Evolutionary conservation across 2,797 vertebrate species (phyloP).

Genomic region (Pyrrhura leucotis): DNA sequence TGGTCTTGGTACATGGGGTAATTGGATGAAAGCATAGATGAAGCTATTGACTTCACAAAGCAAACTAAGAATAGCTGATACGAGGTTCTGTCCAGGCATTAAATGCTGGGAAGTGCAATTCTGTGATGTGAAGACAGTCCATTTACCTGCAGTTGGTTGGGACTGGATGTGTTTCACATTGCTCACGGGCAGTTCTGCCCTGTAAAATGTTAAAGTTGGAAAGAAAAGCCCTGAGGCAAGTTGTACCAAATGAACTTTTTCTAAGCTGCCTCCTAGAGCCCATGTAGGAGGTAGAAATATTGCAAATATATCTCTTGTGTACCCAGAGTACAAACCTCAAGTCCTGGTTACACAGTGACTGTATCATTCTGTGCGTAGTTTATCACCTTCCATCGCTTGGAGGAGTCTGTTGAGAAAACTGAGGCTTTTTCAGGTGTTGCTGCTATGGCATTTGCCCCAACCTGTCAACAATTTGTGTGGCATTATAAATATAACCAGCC

Average conservation of each 20-base stretch:
- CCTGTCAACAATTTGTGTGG: background rate
- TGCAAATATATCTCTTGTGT: background rate
- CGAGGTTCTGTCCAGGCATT: background rate
- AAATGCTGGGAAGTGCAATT: background rate
- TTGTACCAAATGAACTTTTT: background rate
- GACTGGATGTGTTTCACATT: background rate
- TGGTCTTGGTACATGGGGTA: background rate
- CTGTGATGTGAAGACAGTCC: background rate
- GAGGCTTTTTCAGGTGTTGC: constrained; percentile 21
- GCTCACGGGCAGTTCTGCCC: background rate
- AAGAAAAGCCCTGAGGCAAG: background rate
- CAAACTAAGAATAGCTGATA: background rate
- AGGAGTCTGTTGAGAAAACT: background rate
- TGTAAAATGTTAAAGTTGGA: background rate
- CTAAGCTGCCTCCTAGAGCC: background rate
- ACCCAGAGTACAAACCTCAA: background rate
- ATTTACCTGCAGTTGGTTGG: background rate
- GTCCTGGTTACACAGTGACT: background rate
- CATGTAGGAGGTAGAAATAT: background rate
- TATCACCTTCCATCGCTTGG: background rate
- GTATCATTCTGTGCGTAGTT: background rate
- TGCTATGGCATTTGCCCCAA: background rate
- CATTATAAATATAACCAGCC: background rate
- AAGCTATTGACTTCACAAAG: background rate
- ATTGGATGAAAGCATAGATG: background rate